These are phyloP conservation scores for Eristalis tenax DNA, from an alignment of 2,888 invertebrate genomes.

Conservation along the genomic window DNA sequence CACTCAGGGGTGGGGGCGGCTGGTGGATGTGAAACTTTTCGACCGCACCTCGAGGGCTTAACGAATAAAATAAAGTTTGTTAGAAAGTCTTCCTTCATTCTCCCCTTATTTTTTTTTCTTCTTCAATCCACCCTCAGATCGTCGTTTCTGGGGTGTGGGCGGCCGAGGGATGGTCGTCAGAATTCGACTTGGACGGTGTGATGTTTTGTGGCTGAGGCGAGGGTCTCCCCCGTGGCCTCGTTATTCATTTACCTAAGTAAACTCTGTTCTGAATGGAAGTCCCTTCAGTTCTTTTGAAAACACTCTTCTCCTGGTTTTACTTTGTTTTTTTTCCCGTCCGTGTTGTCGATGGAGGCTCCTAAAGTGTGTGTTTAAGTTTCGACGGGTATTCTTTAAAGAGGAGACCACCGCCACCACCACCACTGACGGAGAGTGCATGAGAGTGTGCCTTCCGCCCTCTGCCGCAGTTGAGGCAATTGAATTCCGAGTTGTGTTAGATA, in stretches of 20 bases:
- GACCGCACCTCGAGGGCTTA: constrained; percentile 68
- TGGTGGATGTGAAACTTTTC: constrained; percentile 46
- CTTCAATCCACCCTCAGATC: background rate
- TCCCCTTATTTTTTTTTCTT: background rate
- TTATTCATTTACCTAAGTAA: constrained; percentile 68
- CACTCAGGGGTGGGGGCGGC: constrained; percentile 24
- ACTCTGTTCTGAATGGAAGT: constrained; percentile 11
- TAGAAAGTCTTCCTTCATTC: constrained; percentile 41
- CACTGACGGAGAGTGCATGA: background rate
- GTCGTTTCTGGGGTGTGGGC: background rate
- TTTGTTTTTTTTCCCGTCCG: background rate
- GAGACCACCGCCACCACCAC: background rate
- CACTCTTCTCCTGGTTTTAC: background rate
- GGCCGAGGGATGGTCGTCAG: background rate
- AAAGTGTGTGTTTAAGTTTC: constrained; percentile 63
- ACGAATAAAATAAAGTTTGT: constrained; percentile 65
- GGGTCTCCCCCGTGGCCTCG: constrained; percentile 47
- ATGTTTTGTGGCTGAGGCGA: background rate
- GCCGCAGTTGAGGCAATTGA: constrained; percentile 46
- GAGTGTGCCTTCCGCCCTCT: background rate
- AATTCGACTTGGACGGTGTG: background rate
- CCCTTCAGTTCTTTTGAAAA: constrained; percentile 41
- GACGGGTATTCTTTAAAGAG: constrained; percentile 37
- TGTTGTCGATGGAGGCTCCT: constrained; percentile 23
- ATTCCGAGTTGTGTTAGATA: constrained; percentile 58